Conservation (phyloP, 2,797 vertebrate species). For the Spinus pinus region DNA sequence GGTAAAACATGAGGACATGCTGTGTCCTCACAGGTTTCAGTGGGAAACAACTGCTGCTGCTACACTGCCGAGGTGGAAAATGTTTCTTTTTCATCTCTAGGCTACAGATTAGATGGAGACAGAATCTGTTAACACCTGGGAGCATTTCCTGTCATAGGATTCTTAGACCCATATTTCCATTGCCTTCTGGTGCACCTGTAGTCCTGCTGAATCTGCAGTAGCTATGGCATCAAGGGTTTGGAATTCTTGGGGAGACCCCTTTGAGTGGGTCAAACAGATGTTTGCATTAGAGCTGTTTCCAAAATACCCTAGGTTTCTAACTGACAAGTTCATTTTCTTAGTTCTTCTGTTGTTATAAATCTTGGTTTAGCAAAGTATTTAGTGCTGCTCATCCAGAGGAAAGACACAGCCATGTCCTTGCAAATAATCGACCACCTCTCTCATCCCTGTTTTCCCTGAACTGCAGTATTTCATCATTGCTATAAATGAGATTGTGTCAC, state of each 20-base stretch:
- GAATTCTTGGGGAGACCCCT: not conserved
- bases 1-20: not conserved
- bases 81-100: not conserved
- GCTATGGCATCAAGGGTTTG: not conserved
- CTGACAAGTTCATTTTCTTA: not conserved
- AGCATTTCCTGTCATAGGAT: rapidly evolving
- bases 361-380: not conserved
- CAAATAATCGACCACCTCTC: rapidly evolving
- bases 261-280: not conserved
- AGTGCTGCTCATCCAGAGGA: not conserved
- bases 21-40: not conserved
- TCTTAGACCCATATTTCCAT: not conserved
- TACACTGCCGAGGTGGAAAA: not conserved
- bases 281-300: not conserved
- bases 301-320: not conserved
- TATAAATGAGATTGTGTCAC: not conserved
- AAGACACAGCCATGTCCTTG: not conserved
- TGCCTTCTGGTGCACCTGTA: not conserved
- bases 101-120: not conserved
- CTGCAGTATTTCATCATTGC: not conserved
- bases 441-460: not conserved
- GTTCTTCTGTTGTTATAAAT: not conserved
- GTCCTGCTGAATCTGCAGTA: not conserved
- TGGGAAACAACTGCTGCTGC: not conserved
- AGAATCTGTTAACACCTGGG: not conserved